phyloP scores from a whole-genome alignment of 2,888 invertebrate species.

The Heliothis peltigera region DNA sequence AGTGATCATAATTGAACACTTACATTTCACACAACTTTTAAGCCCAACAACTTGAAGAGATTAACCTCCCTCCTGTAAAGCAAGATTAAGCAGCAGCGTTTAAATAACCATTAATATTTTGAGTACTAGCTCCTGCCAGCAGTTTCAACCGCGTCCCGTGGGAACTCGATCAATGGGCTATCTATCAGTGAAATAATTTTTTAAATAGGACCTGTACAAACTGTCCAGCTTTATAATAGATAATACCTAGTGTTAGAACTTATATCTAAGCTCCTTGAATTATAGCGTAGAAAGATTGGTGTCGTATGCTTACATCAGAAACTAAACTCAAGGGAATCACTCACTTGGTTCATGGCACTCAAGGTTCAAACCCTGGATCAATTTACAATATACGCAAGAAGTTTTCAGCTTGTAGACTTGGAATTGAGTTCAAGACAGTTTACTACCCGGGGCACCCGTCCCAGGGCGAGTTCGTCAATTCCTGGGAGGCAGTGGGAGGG shows the following conservation, averaged over 20 bases:
- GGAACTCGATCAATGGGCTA: no score
- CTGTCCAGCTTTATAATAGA: not conserved
- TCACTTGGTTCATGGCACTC: slow-evolving; percentile 33
- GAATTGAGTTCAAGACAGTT: slow-evolving; percentile 60
- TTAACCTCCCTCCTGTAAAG: slow-evolving; percentile 1
- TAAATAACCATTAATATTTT: not conserved
- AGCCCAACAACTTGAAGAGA: slow-evolving; percentile 18
- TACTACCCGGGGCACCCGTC: slow-evolving; percentile 44
- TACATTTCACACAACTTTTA: slow-evolving; percentile 23
- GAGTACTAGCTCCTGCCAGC: not conserved
- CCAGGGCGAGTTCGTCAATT: slow-evolving; percentile 40
- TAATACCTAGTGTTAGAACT: not conserved
- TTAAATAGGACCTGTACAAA: no score
- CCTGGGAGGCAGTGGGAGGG: slow-evolving; percentile 43
- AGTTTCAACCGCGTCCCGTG: not conserved
- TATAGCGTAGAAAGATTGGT: slow-evolving; percentile 1
- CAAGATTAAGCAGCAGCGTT: not conserved
- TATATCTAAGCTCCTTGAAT: slow-evolving; percentile 7
- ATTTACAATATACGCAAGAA: slow-evolving; percentile 53
- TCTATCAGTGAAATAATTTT: no score
- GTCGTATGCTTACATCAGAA: slow-evolving; percentile 12
- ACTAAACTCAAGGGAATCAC: slow-evolving; percentile 40
- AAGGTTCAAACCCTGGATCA: slow-evolving; percentile 51
- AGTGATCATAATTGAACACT: slow-evolving; percentile 32
- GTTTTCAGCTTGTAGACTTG: slow-evolving; percentile 53